Percentiles rank a stretch among this genome's conserved stretches.
Conservation (phyloP, 2,888 invertebrate species). For the Nymphalis c-album region DNA sequence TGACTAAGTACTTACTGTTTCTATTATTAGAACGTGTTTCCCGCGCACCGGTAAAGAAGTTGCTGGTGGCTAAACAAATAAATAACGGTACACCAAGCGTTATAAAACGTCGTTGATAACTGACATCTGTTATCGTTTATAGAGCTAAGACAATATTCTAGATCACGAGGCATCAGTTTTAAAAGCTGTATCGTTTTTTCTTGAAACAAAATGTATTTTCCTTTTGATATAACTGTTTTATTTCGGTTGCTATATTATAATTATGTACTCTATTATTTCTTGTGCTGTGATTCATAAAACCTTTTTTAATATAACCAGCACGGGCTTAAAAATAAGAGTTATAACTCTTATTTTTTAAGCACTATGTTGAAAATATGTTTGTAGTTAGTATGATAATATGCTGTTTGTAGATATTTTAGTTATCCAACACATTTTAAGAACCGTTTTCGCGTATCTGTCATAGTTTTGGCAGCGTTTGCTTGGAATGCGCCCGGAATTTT, state of each 20-base stretch:
- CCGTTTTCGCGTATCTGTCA: too few relatives aligned
- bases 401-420: too few relatives aligned
- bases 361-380: too few relatives aligned
- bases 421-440: too few relatives aligned
- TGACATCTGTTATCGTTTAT: conserved; percentile 17
- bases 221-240: not conserved
- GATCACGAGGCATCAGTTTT: not conserved
- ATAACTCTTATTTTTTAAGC: too few relatives aligned
- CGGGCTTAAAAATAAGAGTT: too few relatives aligned
- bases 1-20: conserved; percentile 64
- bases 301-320: too few relatives aligned
- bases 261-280: too few relatives aligned
- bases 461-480: too few relatives aligned
- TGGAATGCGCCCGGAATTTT: too few relatives aligned
- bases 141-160: not conserved
- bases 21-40: conserved; percentile 68
- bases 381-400: too few relatives aligned
- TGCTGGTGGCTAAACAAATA: conserved; percentile 38
- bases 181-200: not conserved
- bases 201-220: not conserved
- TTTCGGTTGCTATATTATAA: not conserved
- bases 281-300: too few relatives aligned
- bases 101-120: conserved; percentile 27
- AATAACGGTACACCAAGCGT: conserved; percentile 31
- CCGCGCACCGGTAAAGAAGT: conserved; percentile 54